Conservation (phyloP, 2,797 vertebrate species). For the Acomys russatus region DNA sequence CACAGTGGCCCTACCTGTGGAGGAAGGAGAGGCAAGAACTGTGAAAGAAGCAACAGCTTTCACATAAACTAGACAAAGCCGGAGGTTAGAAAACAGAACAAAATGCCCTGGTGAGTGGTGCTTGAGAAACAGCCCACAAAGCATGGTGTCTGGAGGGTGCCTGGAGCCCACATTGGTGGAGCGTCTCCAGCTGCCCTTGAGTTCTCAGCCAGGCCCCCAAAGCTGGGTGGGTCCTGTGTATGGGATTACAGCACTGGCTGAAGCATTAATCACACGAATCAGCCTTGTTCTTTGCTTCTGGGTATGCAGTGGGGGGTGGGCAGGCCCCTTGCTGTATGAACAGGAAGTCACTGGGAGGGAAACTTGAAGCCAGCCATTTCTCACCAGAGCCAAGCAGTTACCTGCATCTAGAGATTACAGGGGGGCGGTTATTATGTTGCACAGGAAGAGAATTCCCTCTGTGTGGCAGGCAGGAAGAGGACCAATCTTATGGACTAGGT, state of each 20-base stretch:
- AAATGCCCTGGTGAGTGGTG: not conserved
- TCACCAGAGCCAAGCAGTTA: conserved; percentile 60
- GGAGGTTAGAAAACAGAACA: not conserved
- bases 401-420: conserved; percentile 66
- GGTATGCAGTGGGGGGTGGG: conserved; percentile 22
- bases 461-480: conserved; percentile 65
- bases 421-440: conserved; percentile 26
- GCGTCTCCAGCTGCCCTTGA: not conserved
- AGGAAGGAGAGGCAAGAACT: not conserved
- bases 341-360: conserved; percentile 75
- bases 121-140: not conserved
- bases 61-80: not conserved
- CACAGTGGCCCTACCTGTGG: no score
- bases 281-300: conserved; percentile 64
- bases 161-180: not conserved
- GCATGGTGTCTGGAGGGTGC: not conserved
- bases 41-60: not conserved
- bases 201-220: conserved; percentile 15
- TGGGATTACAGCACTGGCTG: conserved; percentile 75
- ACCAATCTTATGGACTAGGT: not conserved
- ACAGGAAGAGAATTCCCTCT: conserved; percentile 56
- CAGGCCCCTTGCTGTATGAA: conserved; percentile 60
- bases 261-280: conserved; percentile 82
- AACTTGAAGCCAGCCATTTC: conserved; percentile 78
- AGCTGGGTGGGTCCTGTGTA: not conserved